phyloP scores from a whole-genome alignment of 2,888 invertebrate species.

The Meiosimyza decipiens region DNA sequence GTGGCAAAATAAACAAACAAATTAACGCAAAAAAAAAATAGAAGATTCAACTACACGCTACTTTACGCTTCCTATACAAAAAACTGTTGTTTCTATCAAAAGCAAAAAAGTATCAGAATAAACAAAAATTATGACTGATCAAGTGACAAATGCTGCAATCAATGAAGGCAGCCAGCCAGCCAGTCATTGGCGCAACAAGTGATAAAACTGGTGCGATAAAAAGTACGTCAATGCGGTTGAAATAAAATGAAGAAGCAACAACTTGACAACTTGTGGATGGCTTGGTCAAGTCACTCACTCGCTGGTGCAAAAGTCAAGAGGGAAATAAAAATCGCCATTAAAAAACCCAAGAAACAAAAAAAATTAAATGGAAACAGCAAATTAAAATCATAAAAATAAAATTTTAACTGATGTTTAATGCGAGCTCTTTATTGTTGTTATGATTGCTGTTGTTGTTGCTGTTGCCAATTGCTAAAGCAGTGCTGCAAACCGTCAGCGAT shows the following conservation, averaged over 20 bases:
- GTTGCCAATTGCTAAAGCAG: not conserved
- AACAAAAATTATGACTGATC: not conserved
- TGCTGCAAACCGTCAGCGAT: not conserved
- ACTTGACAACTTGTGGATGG: not conserved
- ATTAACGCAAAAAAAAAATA: too few species aligned
- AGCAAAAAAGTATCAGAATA: not conserved
- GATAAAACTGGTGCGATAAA: not conserved
- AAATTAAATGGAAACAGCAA: not conserved
- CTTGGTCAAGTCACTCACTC: not conserved
- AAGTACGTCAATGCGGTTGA: not conserved
- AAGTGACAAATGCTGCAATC: not conserved
- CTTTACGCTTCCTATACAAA: too few species aligned
- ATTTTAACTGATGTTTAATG: not conserved
- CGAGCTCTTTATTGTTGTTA: slow-evolving; percentile 7
- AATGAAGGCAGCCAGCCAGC: not conserved
- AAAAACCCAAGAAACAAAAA: too few species aligned
- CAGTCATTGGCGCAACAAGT: not conserved
- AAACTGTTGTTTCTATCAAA: too few species aligned
- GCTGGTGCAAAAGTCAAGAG: not conserved
- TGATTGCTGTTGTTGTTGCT: not conserved
- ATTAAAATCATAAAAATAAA: not conserved
- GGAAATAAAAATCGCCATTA: too few species aligned
- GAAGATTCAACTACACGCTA: too few species aligned
- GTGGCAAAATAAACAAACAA: not conserved
- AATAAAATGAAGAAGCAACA: too few species aligned